A percentile compares a stretch with the other conserved stretches of the same genome.
phyloP scores from a whole-genome alignment of 2,888 invertebrate species.

The Platypus cylindrus region DNA sequence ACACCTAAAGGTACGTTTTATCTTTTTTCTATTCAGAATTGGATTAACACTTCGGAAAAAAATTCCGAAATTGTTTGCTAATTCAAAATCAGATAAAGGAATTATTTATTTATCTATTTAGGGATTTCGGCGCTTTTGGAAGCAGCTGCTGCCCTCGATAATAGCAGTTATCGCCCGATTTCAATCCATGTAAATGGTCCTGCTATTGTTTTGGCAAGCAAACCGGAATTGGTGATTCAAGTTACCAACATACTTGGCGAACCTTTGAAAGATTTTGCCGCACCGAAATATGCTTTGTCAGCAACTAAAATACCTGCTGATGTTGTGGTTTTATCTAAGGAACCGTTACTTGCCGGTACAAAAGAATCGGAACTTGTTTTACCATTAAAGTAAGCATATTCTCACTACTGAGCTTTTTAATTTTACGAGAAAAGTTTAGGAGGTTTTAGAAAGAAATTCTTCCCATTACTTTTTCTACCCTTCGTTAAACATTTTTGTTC shows the following conservation, averaged over 20 bases:
- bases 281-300: slow-evolving; percentile 58
- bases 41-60: too few relatives aligned
- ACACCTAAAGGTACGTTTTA: slow-evolving; percentile 52
- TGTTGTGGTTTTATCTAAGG: slow-evolving; percentile 60
- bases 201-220: slow-evolving; percentile 61
- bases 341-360: slow-evolving; percentile 40
- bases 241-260: slow-evolving; percentile 66
- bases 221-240: slow-evolving; percentile 58
- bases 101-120: too few relatives aligned
- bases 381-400: slow-evolving; percentile 49
- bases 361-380: slow-evolving; percentile 61
- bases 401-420: neutral
- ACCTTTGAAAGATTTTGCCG: slow-evolving; percentile 54
- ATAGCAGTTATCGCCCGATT: slow-evolving; percentile 57
- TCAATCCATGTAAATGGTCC: slow-evolving; percentile 69
- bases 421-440: neutral
- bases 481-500: neutral
- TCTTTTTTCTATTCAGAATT: neutral
- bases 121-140: slow-evolving; percentile 63
- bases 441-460: too few relatives aligned
- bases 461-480: slow-evolving; percentile 1
- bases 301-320: slow-evolving; percentile 61
- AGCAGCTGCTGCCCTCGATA: slow-evolving; percentile 47
- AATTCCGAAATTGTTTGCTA: neutral
- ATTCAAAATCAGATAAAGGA: neutral